These are phyloP conservation scores for Coregonus clupeaformis DNA, from an alignment of 2,113 vertebrate species.

Conservation along the genomic window DNA sequence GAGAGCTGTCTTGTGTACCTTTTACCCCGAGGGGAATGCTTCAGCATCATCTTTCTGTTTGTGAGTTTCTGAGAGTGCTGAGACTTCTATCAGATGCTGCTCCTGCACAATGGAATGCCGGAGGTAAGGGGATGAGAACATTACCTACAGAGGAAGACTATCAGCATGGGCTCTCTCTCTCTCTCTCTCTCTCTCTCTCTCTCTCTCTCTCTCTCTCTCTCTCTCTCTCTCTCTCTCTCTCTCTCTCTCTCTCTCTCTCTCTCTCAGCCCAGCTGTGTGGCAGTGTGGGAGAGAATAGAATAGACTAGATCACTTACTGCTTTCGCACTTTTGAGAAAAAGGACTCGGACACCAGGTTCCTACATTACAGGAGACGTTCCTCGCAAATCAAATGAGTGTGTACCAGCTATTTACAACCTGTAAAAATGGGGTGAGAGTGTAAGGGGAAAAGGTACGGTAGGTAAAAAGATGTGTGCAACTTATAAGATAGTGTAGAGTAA, in stretches of 20 bases:
- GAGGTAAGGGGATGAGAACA: conserved; percentile 18
- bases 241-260: conserved; percentile 20
- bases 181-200: conserved; percentile 17
- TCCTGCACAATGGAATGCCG: conserved; percentile 16
- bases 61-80: background rate
- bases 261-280: conserved; percentile 45
- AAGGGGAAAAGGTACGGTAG: background rate
- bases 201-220: conserved; percentile 20
- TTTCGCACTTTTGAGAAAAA: conserved; percentile 31
- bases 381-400: conserved; percentile 4
- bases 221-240: conserved; percentile 19
- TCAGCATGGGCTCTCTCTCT: background rate
- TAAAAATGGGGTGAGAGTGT: conserved; percentile 21
- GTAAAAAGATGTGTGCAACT: background rate
- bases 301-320: conserved; percentile 37
- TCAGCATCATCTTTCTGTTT: too few species aligned
- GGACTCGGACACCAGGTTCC: conserved; percentile 19
- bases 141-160: conserved; percentile 10
- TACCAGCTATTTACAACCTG: conserved; percentile 16
- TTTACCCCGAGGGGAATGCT: too few species aligned
- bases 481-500: background rate
- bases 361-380: background rate
- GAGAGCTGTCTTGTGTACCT: too few species aligned
- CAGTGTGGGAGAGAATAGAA: conserved; percentile 45
- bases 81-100: conserved; percentile 20